Base-by-base conservation (phyloP, 2,888 invertebrate genomes). In the Eristalis pertinax region DNA sequence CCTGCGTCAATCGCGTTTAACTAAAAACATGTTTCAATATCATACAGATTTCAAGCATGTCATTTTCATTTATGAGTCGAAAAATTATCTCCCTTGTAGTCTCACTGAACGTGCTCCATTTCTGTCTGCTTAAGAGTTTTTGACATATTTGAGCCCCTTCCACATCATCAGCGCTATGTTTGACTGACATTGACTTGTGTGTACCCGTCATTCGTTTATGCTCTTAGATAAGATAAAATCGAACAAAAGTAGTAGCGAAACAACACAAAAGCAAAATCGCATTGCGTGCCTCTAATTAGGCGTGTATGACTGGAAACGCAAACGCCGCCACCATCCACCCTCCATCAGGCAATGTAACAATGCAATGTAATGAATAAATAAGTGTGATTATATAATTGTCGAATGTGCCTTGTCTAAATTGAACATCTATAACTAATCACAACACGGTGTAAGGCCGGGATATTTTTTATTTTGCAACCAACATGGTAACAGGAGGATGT, bases 141-240 rank as follows among this genome's bases (percentile, higher is more conserved):
- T 50, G 50, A 50, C 50, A 68, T 11, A 4, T 13, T 50, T 50
- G 32, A 43, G 43, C 56, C 60, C 29, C 62, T 29, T 62, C 29
- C 43, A 13, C 29, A 29, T 60, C 60, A 62, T 68, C 62, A 4
- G 62, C 67, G 43, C 62, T 63, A 76, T 68, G 76, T 76, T 76
- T 76, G 43, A 60, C 15, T 60, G 68, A 76, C 62, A 68, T 68
- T 50, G 24, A 32, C 22, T 62, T 68, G 38, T n/a, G 50, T 63
- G 32, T 73, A 13, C n/a, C 19, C 32, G 32, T 38, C 56, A 38
- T 58, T 65, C 41, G 38, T 67, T 64, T 26, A 63, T 62, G 60
- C 60, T 43, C 4, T 43, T 7, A 5, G n/a, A 38, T n/a, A 13
- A 60, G 62, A 68, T 62, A 62, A 76, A 60, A 60, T 24, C 10